phyloP scores from a whole-genome alignment of 2,113 vertebrate genomes.

The Lontra canadensis region DNA sequence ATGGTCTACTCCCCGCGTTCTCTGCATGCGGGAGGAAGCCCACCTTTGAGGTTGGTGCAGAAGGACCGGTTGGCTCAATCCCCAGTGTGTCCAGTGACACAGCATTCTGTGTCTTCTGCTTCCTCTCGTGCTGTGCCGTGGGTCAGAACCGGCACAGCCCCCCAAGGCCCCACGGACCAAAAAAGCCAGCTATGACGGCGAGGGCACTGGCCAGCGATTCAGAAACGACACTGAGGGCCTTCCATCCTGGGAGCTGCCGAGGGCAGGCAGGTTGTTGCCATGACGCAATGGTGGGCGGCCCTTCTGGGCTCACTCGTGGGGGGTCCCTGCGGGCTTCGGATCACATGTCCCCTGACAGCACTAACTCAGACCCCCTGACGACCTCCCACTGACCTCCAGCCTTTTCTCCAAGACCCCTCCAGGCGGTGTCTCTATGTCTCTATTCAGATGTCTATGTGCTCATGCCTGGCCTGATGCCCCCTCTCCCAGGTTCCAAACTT shows the following conservation, averaged over 20 bases:
- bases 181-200: too few species aligned
- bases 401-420: background rate
- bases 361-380: background rate
- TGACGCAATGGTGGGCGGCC: background rate
- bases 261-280: too few species aligned
- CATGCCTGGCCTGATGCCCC: rapidly evolving
- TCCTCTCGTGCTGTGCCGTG: rapidly evolving
- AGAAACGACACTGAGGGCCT: background rate
- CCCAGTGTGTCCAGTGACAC: background rate
- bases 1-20: background rate
- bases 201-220: background rate
- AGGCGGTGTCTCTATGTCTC: too few species aligned
- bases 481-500: background rate
- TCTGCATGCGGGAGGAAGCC: background rate
- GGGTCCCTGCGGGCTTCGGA: background rate
- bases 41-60: background rate
- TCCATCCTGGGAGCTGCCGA: rapidly evolving
- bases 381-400: rapidly evolving
- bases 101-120: background rate
- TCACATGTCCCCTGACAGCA: background rate
- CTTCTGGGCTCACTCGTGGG: background rate
- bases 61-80: background rate
- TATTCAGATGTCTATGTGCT: background rate
- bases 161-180: background rate
- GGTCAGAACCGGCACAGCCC: background rate